A percentile compares a stretch with the other conserved stretches of the same genome.
phyloP scores from a whole-genome alignment of 2,888 invertebrate species.

The Perizoma flavofasciatum region DNA sequence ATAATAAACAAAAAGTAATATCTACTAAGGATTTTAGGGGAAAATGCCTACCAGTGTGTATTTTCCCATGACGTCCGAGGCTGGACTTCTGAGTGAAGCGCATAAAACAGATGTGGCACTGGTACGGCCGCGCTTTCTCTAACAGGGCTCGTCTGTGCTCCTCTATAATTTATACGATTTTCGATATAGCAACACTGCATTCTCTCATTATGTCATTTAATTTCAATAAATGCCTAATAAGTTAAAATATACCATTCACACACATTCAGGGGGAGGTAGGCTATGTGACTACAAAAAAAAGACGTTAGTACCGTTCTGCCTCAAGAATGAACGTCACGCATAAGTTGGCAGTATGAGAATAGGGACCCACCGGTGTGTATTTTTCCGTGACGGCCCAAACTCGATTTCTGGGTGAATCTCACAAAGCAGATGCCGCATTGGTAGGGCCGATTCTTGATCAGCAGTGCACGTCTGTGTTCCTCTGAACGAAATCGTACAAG shows the following conservation, averaged over 20 bases:
- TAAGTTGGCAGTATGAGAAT: constrained; percentile 61
- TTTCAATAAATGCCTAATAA: constrained; percentile 59
- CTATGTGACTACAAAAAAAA: constrained; percentile 50
- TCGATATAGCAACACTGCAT: constrained; percentile 78
- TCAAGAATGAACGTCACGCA: constrained; percentile 68
- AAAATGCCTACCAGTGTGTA: constrained; percentile 86
- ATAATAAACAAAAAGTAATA: constrained; percentile 65
- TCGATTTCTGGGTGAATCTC: constrained; percentile 87
- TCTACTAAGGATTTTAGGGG: constrained; percentile 82
- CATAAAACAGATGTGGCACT: constrained; percentile 89
- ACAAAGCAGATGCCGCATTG: constrained; percentile 87
- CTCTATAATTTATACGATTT: constrained; percentile 83
- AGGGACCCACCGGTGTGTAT: constrained; percentile 84
- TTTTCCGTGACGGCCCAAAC: constrained; percentile 87
- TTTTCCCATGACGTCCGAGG: constrained; percentile 89
- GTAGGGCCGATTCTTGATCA: constrained; percentile 82
- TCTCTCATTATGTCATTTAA: constrained; percentile 63
- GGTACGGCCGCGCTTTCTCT: constrained; percentile 87
- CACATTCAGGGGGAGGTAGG: constrained; percentile 81
- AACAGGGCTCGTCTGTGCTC: constrained; percentile 85
- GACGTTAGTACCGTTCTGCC: constrained; percentile 71
- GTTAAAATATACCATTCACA: constrained; percentile 67
- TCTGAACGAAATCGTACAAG: constrained; percentile 74
- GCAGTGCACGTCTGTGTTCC: constrained; percentile 77
- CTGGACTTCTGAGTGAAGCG: constrained; percentile 90